Conservation (phyloP, 2,888 invertebrate genomes). For the Agrenia bidenticulata region DNA sequence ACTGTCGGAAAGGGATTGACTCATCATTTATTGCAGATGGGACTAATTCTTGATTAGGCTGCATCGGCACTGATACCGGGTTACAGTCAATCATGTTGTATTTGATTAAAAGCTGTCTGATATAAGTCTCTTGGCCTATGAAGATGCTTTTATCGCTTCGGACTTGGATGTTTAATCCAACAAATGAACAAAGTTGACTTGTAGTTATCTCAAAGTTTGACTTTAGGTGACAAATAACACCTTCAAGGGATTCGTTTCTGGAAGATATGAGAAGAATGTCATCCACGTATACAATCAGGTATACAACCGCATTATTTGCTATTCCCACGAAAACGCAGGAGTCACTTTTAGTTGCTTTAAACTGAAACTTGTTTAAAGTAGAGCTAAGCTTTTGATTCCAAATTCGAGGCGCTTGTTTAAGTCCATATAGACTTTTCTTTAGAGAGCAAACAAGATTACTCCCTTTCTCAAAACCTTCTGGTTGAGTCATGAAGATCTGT, state of each 20-base stretch:
- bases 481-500: neutral
- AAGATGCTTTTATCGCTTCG: no score
- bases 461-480: neutral
- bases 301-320: slow-evolving; percentile 4
- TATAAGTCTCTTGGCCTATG: slow-evolving; percentile 19
- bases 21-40: neutral
- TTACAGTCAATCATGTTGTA: slow-evolving; percentile 32
- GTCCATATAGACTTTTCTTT: slow-evolving; percentile 43
- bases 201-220: slow-evolving; percentile 19
- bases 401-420: slow-evolving; percentile 49
- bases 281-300: slow-evolving; percentile 47
- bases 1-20: slow-evolving; percentile 34
- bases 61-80: slow-evolving; percentile 22
- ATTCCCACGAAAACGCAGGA: slow-evolving; percentile 25
- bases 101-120: slow-evolving; percentile 16
- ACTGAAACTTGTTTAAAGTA: slow-evolving; percentile 20
- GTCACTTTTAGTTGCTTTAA: slow-evolving; percentile 28
- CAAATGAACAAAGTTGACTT: no score
- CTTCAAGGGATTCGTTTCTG: neutral
- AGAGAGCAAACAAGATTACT: slow-evolving; percentile 27
- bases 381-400: slow-evolving; percentile 44
- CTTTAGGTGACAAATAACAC: neutral
- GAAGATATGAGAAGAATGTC: slow-evolving; percentile 32
- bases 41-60: slow-evolving; percentile 5
- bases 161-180: no score